Base-by-base conservation (phyloP, 2,113 vertebrate genomes). In the Nestor notabilis region DNA sequence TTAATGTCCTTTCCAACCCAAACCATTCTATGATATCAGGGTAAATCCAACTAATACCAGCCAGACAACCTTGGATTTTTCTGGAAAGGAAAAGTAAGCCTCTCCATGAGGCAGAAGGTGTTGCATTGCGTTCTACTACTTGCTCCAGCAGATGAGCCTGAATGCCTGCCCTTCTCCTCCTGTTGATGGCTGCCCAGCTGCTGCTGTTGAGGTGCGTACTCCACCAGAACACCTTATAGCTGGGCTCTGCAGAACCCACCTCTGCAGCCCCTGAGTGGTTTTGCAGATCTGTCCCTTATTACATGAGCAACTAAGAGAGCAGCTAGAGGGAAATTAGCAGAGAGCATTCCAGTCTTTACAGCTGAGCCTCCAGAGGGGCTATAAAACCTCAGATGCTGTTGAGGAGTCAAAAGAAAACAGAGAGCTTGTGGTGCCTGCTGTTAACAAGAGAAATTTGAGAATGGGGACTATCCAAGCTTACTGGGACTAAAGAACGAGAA, bases 271-370 rank as follows among this genome's bases (percentile, higher is more conserved):
- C 17, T 74, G 66, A 88, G 46, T 46, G 49, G 13, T 83, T 93
- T 95, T 72, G 53, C 86, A 93, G 91, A 53, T 77, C 68, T 87
- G 16, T 49, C 83, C 80, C 17, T 50, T 92, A 66, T 53, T 90
- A 89, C 25, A 83, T 7, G 35, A 75, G 29, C 17, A 77, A 86
- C 29, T 17, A 60, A 83, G 60, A 78, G 23, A 96, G 39, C 63
- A 93, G 85, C 37, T 35, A 68, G 47, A n/a, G 70, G 61, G 58
- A 86, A 91, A 90, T 80, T 29, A 83, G 68, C 14, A 63, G 46
- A 81, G 33, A 87, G 69, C 64, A 84, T 89, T 83, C 93, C 85
- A 64, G 52, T 89, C 86, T 95, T 88, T 75, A 90, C 83, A 80
- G 46, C 76, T 87, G 85, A 91, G 46, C 60, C 44, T 92, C 79